A percentile compares a stretch with the other conserved stretches of the same genome.
These are phyloP conservation scores for Tenrec ecaudatus DNA, from an alignment of 2,113 vertebrate genomes.

Conservation along the genomic window DNA sequence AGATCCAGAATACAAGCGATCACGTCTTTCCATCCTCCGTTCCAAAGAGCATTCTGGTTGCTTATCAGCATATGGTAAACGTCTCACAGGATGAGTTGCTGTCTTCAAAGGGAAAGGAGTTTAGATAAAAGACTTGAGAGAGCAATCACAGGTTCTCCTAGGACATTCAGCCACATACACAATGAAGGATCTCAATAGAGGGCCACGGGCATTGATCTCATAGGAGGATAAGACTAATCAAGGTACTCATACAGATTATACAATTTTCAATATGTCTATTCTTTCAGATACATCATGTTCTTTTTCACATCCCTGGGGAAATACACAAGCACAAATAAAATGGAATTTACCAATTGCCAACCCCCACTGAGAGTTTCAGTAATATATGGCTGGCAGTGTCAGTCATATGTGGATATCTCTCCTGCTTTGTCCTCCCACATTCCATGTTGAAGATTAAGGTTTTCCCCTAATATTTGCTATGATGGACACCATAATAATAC, in stretches of 20 bases:
- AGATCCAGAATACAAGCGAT: too few species aligned
- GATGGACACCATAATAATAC: too few species aligned
- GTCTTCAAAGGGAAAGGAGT: not conserved
- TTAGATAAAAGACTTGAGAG: not conserved
- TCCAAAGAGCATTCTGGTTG: too few species aligned
- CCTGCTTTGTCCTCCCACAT: accelerated
- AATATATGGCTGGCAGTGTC: too few species aligned
- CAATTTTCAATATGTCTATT: not conserved
- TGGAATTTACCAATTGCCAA: not conserved
- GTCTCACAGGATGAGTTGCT: not conserved
- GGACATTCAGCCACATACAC: not conserved
- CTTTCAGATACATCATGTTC: too few species aligned
- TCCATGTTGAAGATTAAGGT: not conserved
- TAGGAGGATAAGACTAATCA: not conserved
- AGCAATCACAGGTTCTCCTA: not conserved
- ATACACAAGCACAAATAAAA: not conserved
- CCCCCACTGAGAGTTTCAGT: not conserved
- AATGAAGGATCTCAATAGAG: not conserved
- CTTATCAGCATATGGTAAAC: not conserved
- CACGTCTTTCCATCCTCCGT: too few species aligned
- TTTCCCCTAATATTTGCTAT: not conserved
- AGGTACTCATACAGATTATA: not conserved
- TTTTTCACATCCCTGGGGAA: not conserved
- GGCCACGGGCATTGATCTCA: too few species aligned
- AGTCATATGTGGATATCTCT: not conserved